phyloP scores from a whole-genome alignment of 2,797 vertebrate genomes.

The Sebastes hubbsi region DNA sequence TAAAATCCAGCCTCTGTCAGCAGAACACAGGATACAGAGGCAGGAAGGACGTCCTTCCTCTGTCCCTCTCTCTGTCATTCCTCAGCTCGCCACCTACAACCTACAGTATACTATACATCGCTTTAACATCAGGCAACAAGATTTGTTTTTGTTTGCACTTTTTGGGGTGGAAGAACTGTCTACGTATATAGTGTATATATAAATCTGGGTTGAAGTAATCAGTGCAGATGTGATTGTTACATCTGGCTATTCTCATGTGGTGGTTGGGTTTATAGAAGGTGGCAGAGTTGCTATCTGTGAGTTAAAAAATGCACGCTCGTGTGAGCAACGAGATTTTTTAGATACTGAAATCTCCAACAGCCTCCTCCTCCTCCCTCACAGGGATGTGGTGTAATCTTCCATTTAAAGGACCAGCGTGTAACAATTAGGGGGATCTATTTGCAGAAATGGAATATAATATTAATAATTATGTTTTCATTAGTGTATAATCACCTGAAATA shows the following conservation, averaged over 20 bases:
- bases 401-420: too few relatives aligned
- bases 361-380: neutral
- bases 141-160: neutral
- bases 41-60: slow-evolving; percentile 81
- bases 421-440: too few relatives aligned
- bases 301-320: neutral
- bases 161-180: neutral
- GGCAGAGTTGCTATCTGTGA: neutral
- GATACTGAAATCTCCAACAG: neutral
- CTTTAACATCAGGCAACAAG: neutral
- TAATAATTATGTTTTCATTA: too few relatives aligned
- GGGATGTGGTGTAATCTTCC: neutral
- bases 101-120: neutral
- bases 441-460: too few relatives aligned
- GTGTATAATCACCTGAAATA: too few relatives aligned
- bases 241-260: neutral
- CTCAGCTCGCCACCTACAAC: slow-evolving; percentile 14
- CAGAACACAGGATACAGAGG: slow-evolving; percentile 75
- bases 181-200: too few relatives aligned
- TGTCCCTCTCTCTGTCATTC: slow-evolving; percentile 40
- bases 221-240: neutral
- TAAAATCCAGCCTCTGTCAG: slow-evolving; percentile 73
- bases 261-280: neutral
- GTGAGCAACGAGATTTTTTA: neutral
- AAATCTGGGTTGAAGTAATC: neutral